phyloP scores from a whole-genome alignment of 2,797 vertebrate genomes.

The Rhinoraja longicauda region DNA sequence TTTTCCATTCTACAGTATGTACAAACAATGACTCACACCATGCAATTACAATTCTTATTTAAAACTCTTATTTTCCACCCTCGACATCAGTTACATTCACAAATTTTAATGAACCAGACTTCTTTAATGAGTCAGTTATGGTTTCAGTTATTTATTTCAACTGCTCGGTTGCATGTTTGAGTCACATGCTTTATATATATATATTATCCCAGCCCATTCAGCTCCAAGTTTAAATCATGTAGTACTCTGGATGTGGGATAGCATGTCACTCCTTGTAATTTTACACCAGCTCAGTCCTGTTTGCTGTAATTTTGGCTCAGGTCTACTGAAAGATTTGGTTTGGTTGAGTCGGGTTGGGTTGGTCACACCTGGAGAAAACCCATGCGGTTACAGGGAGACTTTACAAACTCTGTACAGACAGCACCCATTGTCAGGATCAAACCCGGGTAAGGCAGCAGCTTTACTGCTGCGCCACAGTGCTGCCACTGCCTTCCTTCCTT shows the following conservation, averaged over 20 bases:
- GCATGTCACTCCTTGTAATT: neutral
- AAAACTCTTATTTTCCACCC: neutral
- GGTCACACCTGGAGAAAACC: too few relatives aligned
- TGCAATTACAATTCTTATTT: neutral
- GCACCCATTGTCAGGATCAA: too few relatives aligned
- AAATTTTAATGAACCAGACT: neutral
- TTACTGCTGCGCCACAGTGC: too few relatives aligned
- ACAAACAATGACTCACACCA: constrained; percentile 27
- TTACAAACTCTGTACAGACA: too few relatives aligned
- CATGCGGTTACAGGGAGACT: too few relatives aligned
- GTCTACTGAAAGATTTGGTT: neutral
- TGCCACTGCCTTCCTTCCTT: too few relatives aligned
- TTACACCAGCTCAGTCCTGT: neutral
- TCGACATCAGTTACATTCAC: neutral
- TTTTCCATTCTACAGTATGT: neutral
- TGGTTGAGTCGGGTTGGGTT: neutral
- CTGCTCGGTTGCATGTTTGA: neutral
- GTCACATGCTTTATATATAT: neutral
- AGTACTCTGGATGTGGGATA: neutral
- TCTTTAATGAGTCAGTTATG: neutral
- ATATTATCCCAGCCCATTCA: neutral
- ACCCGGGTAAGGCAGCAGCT: too few relatives aligned
- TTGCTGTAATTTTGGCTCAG: neutral
- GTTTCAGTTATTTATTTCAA: neutral
- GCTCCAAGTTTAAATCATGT: neutral